Conservation (phyloP, 2,888 invertebrate species). For the Apocheima hispidaria region DNA sequence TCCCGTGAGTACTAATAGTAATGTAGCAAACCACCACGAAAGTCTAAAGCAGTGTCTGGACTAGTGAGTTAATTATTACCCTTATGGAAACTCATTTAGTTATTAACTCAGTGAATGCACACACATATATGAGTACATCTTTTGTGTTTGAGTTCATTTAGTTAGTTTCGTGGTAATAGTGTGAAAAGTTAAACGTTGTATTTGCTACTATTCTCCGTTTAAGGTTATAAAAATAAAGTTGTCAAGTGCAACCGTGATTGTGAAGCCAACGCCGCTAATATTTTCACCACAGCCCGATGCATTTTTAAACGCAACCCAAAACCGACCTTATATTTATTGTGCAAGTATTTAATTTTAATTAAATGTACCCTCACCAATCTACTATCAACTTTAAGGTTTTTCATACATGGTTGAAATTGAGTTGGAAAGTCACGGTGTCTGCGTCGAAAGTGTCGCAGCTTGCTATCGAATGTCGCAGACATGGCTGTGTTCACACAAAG, state of each 20-base stretch:
- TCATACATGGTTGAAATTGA: conserved; percentile 53
- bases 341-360: conserved; percentile 62
- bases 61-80: too few relatives aligned
- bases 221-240: conserved; percentile 67
- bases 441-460: conserved; percentile 67
- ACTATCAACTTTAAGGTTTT: conserved; percentile 44
- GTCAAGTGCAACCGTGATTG: conserved; percentile 62
- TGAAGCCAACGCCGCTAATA: conserved; percentile 60
- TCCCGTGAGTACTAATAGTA: too few relatives aligned
- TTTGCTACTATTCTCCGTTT: conserved; percentile 38
- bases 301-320: conserved; percentile 56
- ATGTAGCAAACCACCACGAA: too few relatives aligned
- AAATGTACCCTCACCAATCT: conserved; percentile 34
- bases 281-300: conserved; percentile 58
- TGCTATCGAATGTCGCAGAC: conserved; percentile 75
- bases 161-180: background rate
- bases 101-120: too few relatives aligned
- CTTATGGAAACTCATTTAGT: too few relatives aligned
- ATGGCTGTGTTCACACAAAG: conserved; percentile 69
- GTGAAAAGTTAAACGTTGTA: conserved; percentile 25
- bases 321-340: conserved; percentile 55
- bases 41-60: too few relatives aligned
- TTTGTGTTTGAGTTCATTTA: too few relatives aligned
- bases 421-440: conserved; percentile 47
- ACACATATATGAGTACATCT: too few relatives aligned